Evolutionary conservation across 1,140 invertebrate genomes (phyloP), one percentile per base, ranked within the genome.

Genomic region (Triops longicaudatus): DNA sequence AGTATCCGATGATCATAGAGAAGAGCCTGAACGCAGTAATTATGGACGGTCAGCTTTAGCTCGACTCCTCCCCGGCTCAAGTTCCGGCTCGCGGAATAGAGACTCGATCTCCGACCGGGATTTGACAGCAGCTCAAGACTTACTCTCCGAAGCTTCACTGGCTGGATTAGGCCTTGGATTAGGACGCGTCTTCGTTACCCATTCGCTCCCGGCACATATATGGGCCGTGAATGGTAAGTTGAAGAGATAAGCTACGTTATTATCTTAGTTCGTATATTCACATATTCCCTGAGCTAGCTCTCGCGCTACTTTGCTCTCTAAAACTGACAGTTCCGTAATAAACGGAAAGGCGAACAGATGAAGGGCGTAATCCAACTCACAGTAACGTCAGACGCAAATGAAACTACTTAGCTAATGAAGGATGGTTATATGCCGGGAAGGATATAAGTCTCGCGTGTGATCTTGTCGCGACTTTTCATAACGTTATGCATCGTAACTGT

Each of bases 141-240:
- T 77, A n/a, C 42, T 77, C 26, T 63, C 71, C n/a, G 76, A 77
- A 73, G 76, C 76, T 73, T 44, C 76, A 12, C 73, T 77, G 26
- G 28, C 28, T 22, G 76, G 76, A 37, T 63, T 63, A 22, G 50
- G 50, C 4, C 80, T 83, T 43, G 81, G 81, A 73, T 86, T 91
- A 42, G 91, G 92, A 77, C 86, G 93, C 78, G 92, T 94, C 17
- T 94, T 93, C 83, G 91, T 92, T 77, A 91, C 93, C 81, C 93
- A 94, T 84, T 95, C 93, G 80, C 87, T 95, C 84, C 93, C 93
- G 83, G 93, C 92, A 80, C 93, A 95, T 84, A 93, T 95, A 86
- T 94, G 92, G 91, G 93, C 93, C 80, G 87, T 94, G 80, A 94
- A 95, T 86, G 93, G 93, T 94, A 85, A 89, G 89, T 89, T 79